Evolutionary conservation across 2,797 vertebrate species (phyloP).

Genomic region (Cossypha dichroa): DNA sequence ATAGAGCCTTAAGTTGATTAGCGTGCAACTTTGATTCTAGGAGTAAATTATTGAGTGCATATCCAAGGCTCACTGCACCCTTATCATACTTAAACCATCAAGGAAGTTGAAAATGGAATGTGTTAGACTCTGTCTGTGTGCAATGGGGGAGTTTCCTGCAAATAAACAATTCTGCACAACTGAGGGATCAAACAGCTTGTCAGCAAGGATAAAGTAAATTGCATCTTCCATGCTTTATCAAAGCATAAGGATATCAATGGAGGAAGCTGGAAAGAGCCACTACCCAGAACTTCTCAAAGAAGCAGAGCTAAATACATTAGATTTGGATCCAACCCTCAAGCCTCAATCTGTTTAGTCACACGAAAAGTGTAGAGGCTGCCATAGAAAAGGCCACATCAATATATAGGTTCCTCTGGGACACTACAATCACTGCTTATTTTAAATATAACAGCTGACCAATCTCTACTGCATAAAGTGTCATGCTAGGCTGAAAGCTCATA

Average conservation of each 20-base stretch:
- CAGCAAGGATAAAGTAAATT: not conserved
- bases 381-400: not conserved
- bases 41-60: not conserved
- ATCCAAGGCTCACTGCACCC: not conserved
- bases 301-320: not conserved
- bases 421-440: not conserved
- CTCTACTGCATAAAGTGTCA: not conserved
- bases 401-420: not conserved
- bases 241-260: not conserved
- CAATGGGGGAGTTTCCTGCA: not conserved
- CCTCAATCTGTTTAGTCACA: not conserved
- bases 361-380: not conserved
- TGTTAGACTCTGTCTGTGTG: not conserved
- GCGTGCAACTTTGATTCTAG: not conserved
- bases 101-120: not conserved
- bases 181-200: not conserved
- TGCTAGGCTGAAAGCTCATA: not conserved
- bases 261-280: not conserved
- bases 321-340: not conserved
- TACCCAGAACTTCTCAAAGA: not conserved
- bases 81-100: not conserved
- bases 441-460: not conserved
- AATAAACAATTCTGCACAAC: not conserved
- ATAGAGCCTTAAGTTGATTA: not conserved
- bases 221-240: not conserved